Evolutionary conservation across 2,888 invertebrate genomes (phyloP).

Genomic region (Muschampia plurimacula): DNA sequence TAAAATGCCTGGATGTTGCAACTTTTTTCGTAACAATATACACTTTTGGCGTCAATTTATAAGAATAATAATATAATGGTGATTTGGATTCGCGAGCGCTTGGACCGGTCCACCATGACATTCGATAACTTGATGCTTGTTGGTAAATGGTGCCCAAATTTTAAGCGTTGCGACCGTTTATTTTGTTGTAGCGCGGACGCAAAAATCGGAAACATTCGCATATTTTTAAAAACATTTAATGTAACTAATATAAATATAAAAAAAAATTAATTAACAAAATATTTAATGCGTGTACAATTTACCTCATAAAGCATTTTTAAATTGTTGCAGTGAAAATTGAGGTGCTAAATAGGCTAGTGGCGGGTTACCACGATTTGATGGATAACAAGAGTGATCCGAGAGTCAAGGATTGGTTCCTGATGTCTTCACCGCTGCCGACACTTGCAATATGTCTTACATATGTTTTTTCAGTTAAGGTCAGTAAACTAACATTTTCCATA

Average conservation of each 20-base stretch:
- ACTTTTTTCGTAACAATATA: slow-evolving; percentile 17
- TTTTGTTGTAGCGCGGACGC: slow-evolving; percentile 20
- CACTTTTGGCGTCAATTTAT: slow-evolving; percentile 21
- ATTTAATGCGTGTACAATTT: background rate
- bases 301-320: slow-evolving; percentile 18
- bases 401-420: slow-evolving; percentile 92
- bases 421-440: slow-evolving; percentile 93
- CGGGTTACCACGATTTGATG: slow-evolving; percentile 91
- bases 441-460: slow-evolving; percentile 90
- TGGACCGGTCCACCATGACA: slow-evolving; percentile 70
- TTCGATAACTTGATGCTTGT: slow-evolving; percentile 60
- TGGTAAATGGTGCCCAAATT: slow-evolving; percentile 51
- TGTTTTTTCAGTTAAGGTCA: slow-evolving; percentile 90
- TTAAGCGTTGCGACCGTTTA: slow-evolving; percentile 29
- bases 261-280: too few species aligned
- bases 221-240: background rate
- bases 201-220: slow-evolving; percentile 11
- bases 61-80: background rate
- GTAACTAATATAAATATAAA: background rate
- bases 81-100: slow-evolving; percentile 42
- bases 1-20: slow-evolving; percentile 17
- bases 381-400: slow-evolving; percentile 94
- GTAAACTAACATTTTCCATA: slow-evolving; percentile 44
- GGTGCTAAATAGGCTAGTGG: slow-evolving; percentile 84
- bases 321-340: slow-evolving; percentile 86